Conservation (phyloP, 2,888 invertebrate genomes). For the Eristalis pertinax region DNA sequence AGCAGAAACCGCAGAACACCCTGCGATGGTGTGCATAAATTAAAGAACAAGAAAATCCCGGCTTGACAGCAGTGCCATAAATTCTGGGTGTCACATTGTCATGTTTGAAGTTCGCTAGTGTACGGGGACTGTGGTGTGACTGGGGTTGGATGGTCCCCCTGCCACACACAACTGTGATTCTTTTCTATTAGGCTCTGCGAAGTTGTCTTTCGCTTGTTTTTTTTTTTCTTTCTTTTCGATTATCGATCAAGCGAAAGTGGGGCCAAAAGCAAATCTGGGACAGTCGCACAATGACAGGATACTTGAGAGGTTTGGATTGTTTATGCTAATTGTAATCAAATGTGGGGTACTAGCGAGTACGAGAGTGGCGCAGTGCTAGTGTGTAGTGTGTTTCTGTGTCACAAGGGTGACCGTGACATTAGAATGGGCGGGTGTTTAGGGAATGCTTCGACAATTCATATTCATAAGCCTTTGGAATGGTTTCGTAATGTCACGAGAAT, state of each 20-base stretch:
- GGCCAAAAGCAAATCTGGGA: slow-evolving; percentile 42
- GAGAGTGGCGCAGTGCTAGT: slow-evolving; percentile 10
- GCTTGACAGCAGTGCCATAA: slow-evolving; percentile 66
- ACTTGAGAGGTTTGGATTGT: slow-evolving; percentile 20
- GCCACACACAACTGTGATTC: slow-evolving; percentile 6
- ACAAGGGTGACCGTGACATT: slow-evolving; percentile 6
- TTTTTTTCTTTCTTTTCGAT: slow-evolving; percentile 1
- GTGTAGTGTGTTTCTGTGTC: background rate
- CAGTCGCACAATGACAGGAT: slow-evolving; percentile 59
- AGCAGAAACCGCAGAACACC: background rate
- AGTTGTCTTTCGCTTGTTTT: slow-evolving; percentile 27
- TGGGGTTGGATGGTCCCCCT: background rate
- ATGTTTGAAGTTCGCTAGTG: slow-evolving; percentile 52
- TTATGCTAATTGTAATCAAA: slow-evolving; percentile 42
- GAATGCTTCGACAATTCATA: background rate
- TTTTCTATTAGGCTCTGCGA: slow-evolving; percentile 38
- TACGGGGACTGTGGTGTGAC: background rate
- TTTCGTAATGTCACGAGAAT: no score
- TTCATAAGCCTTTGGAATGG: background rate
- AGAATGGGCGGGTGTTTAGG: background rate
- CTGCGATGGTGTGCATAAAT: slow-evolving; percentile 57
- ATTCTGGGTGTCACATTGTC: slow-evolving; percentile 65
- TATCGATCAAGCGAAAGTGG: slow-evolving; percentile 65
- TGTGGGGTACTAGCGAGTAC: background rate
- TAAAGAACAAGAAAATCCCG: slow-evolving; percentile 67